Evolutionary conservation across 2,888 invertebrate genomes (phyloP).

Genomic region (Ashinkailepas kermadecensis): DNA sequence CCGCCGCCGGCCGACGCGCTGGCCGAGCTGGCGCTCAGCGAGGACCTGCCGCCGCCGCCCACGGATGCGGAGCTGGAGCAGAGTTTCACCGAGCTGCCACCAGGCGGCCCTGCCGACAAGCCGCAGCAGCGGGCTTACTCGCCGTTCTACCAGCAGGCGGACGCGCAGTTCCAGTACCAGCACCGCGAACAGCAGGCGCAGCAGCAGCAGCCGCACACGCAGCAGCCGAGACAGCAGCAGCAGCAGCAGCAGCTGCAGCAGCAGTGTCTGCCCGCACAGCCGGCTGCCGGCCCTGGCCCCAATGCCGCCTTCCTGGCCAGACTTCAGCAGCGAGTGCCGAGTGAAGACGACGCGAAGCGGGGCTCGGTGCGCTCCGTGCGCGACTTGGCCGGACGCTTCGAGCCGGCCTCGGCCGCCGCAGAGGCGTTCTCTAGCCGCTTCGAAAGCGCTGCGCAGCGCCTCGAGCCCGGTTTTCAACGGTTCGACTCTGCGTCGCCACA

Average conservation of each 20-base stretch:
- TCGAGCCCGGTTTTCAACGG: too few species aligned
- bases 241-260: not conserved
- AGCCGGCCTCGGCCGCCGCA: not conserved
- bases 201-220: not conserved
- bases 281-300: not conserved
- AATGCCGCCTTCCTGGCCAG: not conserved
- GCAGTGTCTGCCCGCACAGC: not conserved
- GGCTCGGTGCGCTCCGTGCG: slow-evolving; percentile 12
- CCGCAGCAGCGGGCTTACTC: not conserved
- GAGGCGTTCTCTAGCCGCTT: not conserved
- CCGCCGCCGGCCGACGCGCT: slow-evolving; percentile 36
- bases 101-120: not conserved
- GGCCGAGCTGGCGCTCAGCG: slow-evolving; percentile 32
- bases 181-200: not conserved
- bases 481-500: too few species aligned
- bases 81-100: not conserved
- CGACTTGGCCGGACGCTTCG: not conserved
- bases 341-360: not conserved
- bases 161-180: not conserved
- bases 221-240: not conserved
- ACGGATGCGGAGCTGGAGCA: slow-evolving; percentile 27
- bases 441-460: too few species aligned
- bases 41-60: slow-evolving; percentile 30
- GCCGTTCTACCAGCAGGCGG: not conserved
- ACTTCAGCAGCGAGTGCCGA: not conserved